phyloP scores from a whole-genome alignment of 2,113 vertebrate species.

The Choloepus hoffmanni region DNA sequence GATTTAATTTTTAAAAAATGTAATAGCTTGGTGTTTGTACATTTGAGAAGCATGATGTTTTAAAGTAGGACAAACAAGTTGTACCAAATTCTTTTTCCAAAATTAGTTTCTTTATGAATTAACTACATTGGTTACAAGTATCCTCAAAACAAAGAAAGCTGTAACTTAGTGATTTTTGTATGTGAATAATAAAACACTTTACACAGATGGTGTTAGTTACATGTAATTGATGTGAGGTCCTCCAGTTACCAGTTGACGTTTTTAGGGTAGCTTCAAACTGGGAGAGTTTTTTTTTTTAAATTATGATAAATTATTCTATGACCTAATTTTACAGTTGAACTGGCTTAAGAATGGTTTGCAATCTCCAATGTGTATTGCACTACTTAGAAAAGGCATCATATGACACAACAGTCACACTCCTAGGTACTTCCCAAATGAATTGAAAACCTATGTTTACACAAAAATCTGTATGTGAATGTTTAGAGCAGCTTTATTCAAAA shows the following conservation, averaged over 20 bases:
- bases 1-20: slow-evolving; percentile 38
- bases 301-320: neutral
- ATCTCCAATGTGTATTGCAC: neutral
- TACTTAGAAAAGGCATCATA: neutral
- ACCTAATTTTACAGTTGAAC: neutral
- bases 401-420: neutral
- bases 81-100: neutral
- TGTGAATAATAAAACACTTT: neutral
- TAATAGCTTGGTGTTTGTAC: neutral
- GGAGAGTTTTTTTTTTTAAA: neutral
- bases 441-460: neutral
- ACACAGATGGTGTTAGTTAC: neutral
- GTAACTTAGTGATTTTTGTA: neutral
- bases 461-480: neutral
- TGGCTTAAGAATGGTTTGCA: slow-evolving; percentile 16
- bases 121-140: neutral
- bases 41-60: neutral
- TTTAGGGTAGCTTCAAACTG: slow-evolving; percentile 38
- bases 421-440: neutral
- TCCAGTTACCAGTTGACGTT: neutral
- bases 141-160: neutral
- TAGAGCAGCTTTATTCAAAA: neutral
- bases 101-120: slow-evolving; percentile 53
- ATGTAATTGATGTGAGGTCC: neutral
- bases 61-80: neutral